Evolutionary conservation across 2,113 vertebrate genomes (phyloP), one percentile per base, ranked within the genome.

Genomic region (Microcebus murinus): DNA sequence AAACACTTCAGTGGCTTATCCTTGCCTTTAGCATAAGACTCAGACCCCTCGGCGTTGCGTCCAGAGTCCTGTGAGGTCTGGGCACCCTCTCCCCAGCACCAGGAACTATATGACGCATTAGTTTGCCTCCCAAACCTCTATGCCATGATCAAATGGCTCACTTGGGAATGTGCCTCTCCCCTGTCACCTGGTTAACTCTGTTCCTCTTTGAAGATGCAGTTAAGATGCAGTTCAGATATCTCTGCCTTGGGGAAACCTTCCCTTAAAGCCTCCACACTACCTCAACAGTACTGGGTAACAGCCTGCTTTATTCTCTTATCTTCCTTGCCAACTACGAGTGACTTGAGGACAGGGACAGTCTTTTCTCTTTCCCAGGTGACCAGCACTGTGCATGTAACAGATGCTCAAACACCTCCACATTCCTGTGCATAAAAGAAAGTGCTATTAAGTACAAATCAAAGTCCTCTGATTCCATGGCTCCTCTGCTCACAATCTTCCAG

Each of bases 91-190:
- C 45, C n/a, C 14, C 4, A 68, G 59, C 67, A 42, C 6, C 34
- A 9, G 0, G 15, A 59, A 23, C 27, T n/a, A 57, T n/a, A 45
- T 34, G 7, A 57, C 5, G 36, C 15, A 14, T 14, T 36, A 34
- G 23, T 36, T 68, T 29, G 18, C 34, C 61, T 61, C 42, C 50
- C 18, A 45, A 21, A n/a, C 34, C 52, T 55, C 63, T 42, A 13
- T 0, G 9, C 36, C 23, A 8, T 29, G 50, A 27, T 1, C 42
- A 57, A n/a, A 31, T 21, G 1, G 27, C 57, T 79, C 7, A 8
- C 25, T 31, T 50, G 14, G 73, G 31, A 71, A 39, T 2, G 7
- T 0, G 0, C 36, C 31, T 27, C 45, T 81, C 71, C 34, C 63
- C 0, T 2, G 42, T n/a, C 13, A 27, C 42, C 59, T 48, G 34